Percentiles rank a stretch among this genome's conserved stretches.
These are phyloP conservation scores for Spodoptera exigua DNA, from an alignment of 2,888 invertebrate genomes.

Conservation along the genomic window DNA sequence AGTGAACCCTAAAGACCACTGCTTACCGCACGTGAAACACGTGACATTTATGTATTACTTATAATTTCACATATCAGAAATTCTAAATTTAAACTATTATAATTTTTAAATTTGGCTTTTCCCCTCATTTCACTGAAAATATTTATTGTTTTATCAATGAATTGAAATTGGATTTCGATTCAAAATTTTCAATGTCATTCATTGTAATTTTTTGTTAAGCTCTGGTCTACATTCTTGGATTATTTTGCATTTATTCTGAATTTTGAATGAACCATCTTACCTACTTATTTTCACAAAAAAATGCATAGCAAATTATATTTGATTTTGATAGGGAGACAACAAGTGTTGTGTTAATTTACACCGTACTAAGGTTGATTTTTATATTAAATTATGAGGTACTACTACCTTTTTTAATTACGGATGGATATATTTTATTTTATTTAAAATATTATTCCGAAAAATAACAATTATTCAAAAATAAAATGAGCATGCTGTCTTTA, in stretches of 20 bases:
- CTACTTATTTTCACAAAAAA: too few relatives aligned
- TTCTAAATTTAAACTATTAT: slow-evolving; percentile 45
- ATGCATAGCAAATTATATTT: too few relatives aligned
- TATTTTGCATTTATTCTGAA: neutral
- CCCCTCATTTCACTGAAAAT: slow-evolving; percentile 11
- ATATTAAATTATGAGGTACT: too few relatives aligned
- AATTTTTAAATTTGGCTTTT: slow-evolving; percentile 51
- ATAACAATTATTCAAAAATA: too few relatives aligned
- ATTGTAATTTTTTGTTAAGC: slow-evolving; percentile 6
- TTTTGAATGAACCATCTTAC: neutral
- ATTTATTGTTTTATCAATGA: slow-evolving; percentile 40
- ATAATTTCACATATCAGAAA: slow-evolving; percentile 38
- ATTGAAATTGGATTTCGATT: slow-evolving; percentile 18
- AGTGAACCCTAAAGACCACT: slow-evolving; percentile 36
- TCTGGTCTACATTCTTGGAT: slow-evolving; percentile 1
- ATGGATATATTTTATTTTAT: too few relatives aligned
- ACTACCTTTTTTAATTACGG: too few relatives aligned
- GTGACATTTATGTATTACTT: slow-evolving; percentile 58
- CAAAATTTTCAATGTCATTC: slow-evolving; percentile 5
- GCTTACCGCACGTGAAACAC: slow-evolving; percentile 58
- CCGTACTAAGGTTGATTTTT: too few relatives aligned
- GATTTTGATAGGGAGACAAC: too few relatives aligned
- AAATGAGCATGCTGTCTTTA: too few relatives aligned
- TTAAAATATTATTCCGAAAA: too few relatives aligned
- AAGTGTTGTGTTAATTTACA: too few relatives aligned